Evolutionary conservation across 2,113 vertebrate species (phyloP).

Genomic region (Corydoras maculifer): DNA sequence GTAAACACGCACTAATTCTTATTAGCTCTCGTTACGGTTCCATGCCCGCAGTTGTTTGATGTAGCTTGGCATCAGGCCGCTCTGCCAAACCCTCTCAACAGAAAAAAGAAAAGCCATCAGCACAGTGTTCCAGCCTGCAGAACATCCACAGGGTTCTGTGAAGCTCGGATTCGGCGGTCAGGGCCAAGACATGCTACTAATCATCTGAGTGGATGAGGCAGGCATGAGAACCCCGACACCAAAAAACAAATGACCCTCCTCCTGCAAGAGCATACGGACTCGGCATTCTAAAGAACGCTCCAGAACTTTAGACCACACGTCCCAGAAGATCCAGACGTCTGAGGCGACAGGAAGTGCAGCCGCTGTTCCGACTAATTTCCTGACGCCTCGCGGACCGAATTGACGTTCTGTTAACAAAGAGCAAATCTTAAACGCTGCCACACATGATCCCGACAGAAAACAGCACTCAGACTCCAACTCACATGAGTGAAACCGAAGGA

Average conservation of each 20-base stretch:
- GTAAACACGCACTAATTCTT: neutral
- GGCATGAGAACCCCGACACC: slow-evolving; percentile 37
- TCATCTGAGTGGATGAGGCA: slow-evolving; percentile 55
- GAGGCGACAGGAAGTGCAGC: slow-evolving; percentile 51
- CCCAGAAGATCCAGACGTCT: slow-evolving; percentile 44
- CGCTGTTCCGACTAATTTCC: slow-evolving; percentile 32
- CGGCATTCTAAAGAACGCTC: slow-evolving; percentile 51
- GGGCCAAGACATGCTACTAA: slow-evolving; percentile 54
- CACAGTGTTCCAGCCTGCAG: slow-evolving; percentile 49
- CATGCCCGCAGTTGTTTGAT: slow-evolving; percentile 27
- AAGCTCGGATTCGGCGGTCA: slow-evolving; percentile 48
- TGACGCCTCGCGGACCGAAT: slow-evolving; percentile 37
- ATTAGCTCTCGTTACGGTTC: slow-evolving; percentile 8
- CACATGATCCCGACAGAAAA: slow-evolving; percentile 9
- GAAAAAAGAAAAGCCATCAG: slow-evolving; percentile 12
- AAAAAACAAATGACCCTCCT: no score
- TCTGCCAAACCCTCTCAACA: slow-evolving; percentile 19
- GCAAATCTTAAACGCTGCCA: slow-evolving; percentile 18
- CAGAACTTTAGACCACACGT: slow-evolving; percentile 47
- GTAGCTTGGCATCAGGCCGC: slow-evolving; percentile 4
- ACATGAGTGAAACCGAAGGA: no score
- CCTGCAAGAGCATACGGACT: slow-evolving; percentile 44
- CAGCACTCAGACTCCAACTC: slow-evolving; percentile 9
- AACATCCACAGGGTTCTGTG: slow-evolving; percentile 44
- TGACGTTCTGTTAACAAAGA: slow-evolving; percentile 17